Base-by-base conservation (phyloP, 2,888 invertebrate species). In the Cecidostiba fungosa region DNA sequence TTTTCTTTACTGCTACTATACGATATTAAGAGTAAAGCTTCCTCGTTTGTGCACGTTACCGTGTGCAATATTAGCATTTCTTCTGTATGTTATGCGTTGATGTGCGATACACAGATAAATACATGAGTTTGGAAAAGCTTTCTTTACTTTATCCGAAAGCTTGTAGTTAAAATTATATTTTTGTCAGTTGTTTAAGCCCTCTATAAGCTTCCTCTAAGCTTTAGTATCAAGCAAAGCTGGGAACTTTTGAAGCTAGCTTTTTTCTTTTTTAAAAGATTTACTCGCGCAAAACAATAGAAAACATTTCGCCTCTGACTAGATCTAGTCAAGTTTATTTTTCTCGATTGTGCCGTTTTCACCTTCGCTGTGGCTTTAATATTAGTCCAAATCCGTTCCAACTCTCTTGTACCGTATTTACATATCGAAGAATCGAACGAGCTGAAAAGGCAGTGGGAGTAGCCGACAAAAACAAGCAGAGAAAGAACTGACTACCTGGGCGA, bases 201-300 rank as follows among this genome's bases (percentile, higher is more conserved):
- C 47, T 10, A 47, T 81, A 85, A 77, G 72, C 81, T 16, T 77
- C 54, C 32, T 54, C 47, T 77, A 85, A 81, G 77, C 77, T 77
- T 72, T 80, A 72, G 50, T 84, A 85, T 81, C 14, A 62, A 85
- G 29, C 39, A 81, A 72, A 77, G 81, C 36, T 66, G 72, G 43
- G 70, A 80, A 72, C 26, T 77, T 73, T 77, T 77, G 66, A 66
- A 77, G 73, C 50, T 77, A 23, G 66, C 26, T 77, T 62, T 47
- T 70, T 70, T 47, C 29, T 50, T 26, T 81, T 69, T 74, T 26
- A 66, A 66, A 84, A 84, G 79, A 85, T 80, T 85, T 81, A 77
- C 81, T 43, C 43, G 3, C 70, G 12, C 29, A 72, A 81, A 79
- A 81, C 47, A 81, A 80, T 77, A 72, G 74, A 69, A 26, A 1